Conservation (phyloP, 2,888 invertebrate species). For the Hoplodrina blanda region DNA sequence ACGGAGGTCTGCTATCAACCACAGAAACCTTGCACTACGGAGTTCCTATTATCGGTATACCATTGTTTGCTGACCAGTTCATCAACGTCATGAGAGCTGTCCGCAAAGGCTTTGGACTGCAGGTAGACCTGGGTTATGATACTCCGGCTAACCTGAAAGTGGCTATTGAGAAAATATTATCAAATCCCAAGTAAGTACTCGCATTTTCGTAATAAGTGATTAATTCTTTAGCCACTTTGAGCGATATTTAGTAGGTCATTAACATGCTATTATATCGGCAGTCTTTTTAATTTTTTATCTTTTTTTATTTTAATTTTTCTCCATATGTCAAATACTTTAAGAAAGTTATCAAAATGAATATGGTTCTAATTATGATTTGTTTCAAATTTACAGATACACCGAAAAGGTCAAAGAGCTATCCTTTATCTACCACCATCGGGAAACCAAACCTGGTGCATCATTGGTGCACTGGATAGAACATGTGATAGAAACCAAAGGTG, state of each 20-base stretch:
- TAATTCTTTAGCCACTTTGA: no score
- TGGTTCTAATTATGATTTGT: neutral
- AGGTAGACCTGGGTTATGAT: slow-evolving; percentile 68
- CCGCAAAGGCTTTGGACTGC: slow-evolving; percentile 71
- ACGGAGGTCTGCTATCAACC: slow-evolving; percentile 76
- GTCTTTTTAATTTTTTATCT: no score
- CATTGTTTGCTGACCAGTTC: slow-evolving; percentile 76
- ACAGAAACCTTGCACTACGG: slow-evolving; percentile 76
- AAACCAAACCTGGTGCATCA: slow-evolving; percentile 89
- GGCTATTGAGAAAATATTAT: slow-evolving; percentile 72
- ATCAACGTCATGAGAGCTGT: slow-evolving; percentile 72
- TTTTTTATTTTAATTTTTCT: no score
- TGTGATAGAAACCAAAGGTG: slow-evolving; percentile 90
- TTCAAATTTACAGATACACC: slow-evolving; percentile 66
- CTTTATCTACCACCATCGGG: slow-evolving; percentile 80
- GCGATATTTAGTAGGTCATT: no score
- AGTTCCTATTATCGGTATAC: slow-evolving; percentile 77
- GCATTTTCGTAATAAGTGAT: no score
- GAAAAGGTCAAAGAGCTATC: slow-evolving; percentile 71
- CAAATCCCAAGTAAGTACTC: slow-evolving; percentile 69
- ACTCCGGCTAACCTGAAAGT: slow-evolving; percentile 67
- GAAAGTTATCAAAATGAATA: no score
- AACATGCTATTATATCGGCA: no score
- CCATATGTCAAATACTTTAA: no score
- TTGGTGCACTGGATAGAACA: slow-evolving; percentile 93